Percentiles rank a stretch among this genome's conserved stretches.
phyloP scores from a whole-genome alignment of 2,113 vertebrate genomes.

The Prionailurus viverrinus region DNA sequence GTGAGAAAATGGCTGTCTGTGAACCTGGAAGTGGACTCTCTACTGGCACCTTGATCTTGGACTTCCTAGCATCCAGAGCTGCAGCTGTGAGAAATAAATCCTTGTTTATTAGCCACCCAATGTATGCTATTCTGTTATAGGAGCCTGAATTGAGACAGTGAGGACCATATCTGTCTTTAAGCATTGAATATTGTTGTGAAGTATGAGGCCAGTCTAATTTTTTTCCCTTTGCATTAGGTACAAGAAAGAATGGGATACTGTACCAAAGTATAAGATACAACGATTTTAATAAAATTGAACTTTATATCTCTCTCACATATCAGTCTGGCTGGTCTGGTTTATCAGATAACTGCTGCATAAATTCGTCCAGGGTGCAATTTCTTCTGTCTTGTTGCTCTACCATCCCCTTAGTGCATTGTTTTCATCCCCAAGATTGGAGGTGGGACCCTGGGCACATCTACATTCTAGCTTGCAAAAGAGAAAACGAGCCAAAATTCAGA shows the following conservation, averaged over 20 bases:
- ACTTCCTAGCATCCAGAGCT: not conserved
- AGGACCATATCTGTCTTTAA: not conserved
- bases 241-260: not conserved
- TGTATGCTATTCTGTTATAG: not conserved
- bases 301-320: not conserved
- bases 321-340: not conserved
- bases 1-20: not conserved
- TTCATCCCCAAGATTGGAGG: not conserved
- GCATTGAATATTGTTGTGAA: constrained; percentile 15
- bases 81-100: not conserved
- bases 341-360: not conserved
- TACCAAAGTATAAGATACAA: not conserved
- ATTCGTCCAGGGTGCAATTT: not conserved
- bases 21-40: not conserved
- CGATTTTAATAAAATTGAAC: not conserved
- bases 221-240: not conserved
- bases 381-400: not conserved
- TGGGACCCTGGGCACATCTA: not conserved
- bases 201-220: not conserved
- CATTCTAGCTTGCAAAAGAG: not conserved
- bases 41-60: not conserved
- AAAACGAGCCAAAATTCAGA: not conserved
- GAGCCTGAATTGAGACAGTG: not conserved
- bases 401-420: not conserved
- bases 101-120: not conserved